Conservation (phyloP, 2,797 vertebrate species). For the Ctenosaura bakeri region DNA sequence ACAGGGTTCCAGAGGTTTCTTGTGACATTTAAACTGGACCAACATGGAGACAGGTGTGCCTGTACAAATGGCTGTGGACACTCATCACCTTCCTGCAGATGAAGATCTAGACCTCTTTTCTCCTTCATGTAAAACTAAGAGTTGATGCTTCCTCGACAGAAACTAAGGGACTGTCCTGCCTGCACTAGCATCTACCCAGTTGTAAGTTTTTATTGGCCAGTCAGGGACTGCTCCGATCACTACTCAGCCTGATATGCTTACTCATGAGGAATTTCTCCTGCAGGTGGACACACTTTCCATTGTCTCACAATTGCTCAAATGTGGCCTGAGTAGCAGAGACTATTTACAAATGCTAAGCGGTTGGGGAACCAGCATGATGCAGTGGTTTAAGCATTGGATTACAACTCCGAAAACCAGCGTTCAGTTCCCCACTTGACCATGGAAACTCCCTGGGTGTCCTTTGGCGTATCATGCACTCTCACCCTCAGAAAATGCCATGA, state of each 20-base stretch:
- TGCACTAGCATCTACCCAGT: background rate
- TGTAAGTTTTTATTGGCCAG: background rate
- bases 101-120: conserved; percentile 25
- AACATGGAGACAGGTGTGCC: too few species aligned
- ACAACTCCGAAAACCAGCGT: too few species aligned
- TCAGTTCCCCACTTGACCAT: too few species aligned
- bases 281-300: background rate
- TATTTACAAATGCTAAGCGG: background rate
- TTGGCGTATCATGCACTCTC: too few species aligned
- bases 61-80: too few species aligned
- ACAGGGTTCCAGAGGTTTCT: too few species aligned
- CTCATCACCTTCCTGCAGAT: background rate
- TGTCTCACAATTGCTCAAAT: background rate
- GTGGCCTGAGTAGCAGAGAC: background rate
- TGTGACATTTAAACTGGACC: too few species aligned
- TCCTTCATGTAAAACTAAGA: conserved; percentile 52
- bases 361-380: background rate
- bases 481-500: too few species aligned
- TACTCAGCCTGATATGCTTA: background rate
- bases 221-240: background rate
- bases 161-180: background rate
- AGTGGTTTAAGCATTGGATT: too few species aligned
- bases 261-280: background rate
- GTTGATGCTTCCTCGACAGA: conserved; percentile 63
- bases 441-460: too few species aligned